These are phyloP conservation scores for Campoplex nolae DNA, from an alignment of 2,888 invertebrate species.

Conservation along the genomic window DNA sequence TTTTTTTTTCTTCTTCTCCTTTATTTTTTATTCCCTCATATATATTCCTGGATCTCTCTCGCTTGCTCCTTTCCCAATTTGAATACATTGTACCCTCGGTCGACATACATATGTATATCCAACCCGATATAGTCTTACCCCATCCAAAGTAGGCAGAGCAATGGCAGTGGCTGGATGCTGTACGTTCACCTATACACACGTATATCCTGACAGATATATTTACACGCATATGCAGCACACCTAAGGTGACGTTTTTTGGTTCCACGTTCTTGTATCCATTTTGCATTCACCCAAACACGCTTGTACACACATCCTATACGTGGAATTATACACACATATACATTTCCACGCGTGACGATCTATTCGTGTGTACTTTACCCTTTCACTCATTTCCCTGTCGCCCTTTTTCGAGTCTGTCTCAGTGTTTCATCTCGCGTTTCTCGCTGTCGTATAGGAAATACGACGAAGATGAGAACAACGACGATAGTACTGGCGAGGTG, in stretches of 20 bases:
- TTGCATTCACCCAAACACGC: constrained; percentile 56
- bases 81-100: constrained; percentile 84
- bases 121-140: constrained; percentile 80
- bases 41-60: constrained; percentile 50
- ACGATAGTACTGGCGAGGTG: constrained; percentile 54
- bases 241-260: constrained; percentile 58
- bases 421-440: constrained; percentile 34
- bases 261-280: constrained; percentile 53
- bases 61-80: constrained; percentile 80
- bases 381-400: constrained; percentile 55
- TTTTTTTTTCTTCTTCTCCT: constrained; percentile 72
- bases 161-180: constrained; percentile 50
- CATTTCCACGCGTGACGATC: constrained; percentile 12
- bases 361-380: constrained; percentile 19
- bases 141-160: constrained; percentile 61
- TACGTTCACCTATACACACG: constrained; percentile 7
- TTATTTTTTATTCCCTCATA: constrained; percentile 58
- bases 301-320: constrained; percentile 46
- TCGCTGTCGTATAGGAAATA: not conserved
- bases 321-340: constrained; percentile 32
- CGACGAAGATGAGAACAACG: constrained; percentile 3
- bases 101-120: constrained; percentile 84
- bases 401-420: constrained; percentile 31
- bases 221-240: constrained; percentile 25
- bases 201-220: constrained; percentile 43